These are phyloP conservation scores for Amphimallon solstitiale DNA, from an alignment of 2,888 invertebrate species.

Conservation along the genomic window DNA sequence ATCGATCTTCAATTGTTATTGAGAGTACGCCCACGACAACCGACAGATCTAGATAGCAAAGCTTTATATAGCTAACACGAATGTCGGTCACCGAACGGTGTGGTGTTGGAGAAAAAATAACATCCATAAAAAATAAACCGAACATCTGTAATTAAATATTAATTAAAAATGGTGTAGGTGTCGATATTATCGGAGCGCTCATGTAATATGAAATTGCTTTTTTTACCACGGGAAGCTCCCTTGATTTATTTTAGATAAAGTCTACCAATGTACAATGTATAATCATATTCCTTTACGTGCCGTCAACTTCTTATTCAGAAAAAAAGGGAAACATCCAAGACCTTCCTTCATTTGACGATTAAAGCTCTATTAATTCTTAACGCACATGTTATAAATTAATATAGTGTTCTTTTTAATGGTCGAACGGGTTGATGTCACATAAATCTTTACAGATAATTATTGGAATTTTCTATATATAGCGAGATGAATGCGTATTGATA, in stretches of 20 bases:
- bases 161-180: constrained; percentile 25
- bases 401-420: not conserved
- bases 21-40: constrained; percentile 17
- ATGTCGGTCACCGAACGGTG: constrained; percentile 30
- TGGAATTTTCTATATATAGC: constrained; percentile 25
- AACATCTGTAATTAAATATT: constrained; percentile 31
- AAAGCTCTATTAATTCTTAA: not conserved
- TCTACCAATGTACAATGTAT: not conserved
- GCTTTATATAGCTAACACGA: constrained; percentile 6
- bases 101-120: constrained; percentile 14
- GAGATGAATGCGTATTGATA: constrained; percentile 15
- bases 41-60: constrained; percentile 24
- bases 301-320: constrained; percentile 1
- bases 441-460: constrained; percentile 29
- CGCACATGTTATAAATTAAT: constrained; percentile 16
- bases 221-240: constrained; percentile 13
- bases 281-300: constrained; percentile 9
- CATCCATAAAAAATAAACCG: not conserved
- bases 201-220: constrained; percentile 8
- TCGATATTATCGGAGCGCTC: not conserved
- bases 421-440: constrained; percentile 10
- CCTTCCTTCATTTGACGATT: constrained; percentile 2
- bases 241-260: constrained; percentile 28
- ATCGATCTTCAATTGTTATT: constrained; percentile 23
- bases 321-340: constrained; percentile 8